Evolutionary conservation across 2,888 invertebrate genomes (phyloP).

Genomic region (Lasioglossum morio): DNA sequence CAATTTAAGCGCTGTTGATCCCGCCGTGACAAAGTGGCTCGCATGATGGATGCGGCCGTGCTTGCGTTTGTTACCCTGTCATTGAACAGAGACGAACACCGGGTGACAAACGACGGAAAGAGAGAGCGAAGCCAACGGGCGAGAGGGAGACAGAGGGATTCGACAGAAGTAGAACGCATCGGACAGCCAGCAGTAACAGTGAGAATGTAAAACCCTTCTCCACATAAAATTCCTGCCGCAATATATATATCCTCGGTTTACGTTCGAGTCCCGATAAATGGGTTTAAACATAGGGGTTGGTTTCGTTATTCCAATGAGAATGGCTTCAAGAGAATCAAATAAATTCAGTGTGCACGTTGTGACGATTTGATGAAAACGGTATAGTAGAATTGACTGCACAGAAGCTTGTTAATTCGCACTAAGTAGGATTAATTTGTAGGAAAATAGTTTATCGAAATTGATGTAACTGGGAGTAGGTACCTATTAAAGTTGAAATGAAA

Average conservation of each 20-base stretch:
- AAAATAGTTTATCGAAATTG: too few relatives aligned
- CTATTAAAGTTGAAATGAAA: neutral
- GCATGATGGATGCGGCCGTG: constrained; percentile 78
- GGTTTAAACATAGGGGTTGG: neutral
- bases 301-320: neutral
- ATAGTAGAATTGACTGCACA: neutral
- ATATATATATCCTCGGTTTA: neutral
- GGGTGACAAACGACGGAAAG: constrained; percentile 41
- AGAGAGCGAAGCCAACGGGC: neutral
- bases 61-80: constrained; percentile 67
- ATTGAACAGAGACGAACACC: constrained; percentile 45
- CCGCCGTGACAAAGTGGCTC: constrained; percentile 79
- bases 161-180: constrained; percentile 42
- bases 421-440: too few relatives aligned
- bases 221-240: neutral
- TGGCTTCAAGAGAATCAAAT: neutral
- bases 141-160: constrained; percentile 4
- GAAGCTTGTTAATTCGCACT: too few relatives aligned
- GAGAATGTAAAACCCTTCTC: neutral
- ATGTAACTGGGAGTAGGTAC: too few relatives aligned
- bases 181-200: constrained; percentile 14
- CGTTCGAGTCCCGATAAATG: neutral
- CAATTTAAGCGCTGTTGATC: constrained; percentile 81
- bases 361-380: neutral
- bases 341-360: neutral